Percentiles rank a stretch among this genome's conserved stretches.
phyloP scores from a whole-genome alignment of 2,113 vertebrate species.

The Ovibos moschatus region DNA sequence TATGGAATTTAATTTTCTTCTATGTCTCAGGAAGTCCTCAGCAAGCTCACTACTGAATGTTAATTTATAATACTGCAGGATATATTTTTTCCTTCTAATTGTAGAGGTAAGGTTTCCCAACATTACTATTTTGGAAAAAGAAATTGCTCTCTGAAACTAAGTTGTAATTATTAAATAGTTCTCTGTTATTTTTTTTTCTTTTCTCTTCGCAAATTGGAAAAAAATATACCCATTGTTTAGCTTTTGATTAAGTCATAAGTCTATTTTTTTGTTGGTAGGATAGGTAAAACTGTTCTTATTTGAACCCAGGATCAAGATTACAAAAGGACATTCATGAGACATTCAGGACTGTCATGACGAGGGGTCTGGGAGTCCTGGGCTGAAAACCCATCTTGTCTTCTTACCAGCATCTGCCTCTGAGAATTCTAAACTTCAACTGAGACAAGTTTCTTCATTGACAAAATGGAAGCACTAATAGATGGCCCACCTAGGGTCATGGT shows the following conservation, averaged over 20 bases:
- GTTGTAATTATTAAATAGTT: neutral
- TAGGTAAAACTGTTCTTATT: neutral
- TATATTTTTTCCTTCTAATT: neutral
- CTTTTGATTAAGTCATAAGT: neutral
- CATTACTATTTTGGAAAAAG: neutral
- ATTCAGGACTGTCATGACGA: neutral
- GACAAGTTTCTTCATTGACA: neutral
- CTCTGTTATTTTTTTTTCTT: neutral
- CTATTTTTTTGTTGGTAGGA: neutral
- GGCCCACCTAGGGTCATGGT: neutral
- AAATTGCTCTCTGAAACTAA: neutral
- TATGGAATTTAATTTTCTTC: neutral
- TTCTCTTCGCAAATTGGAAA: neutral
- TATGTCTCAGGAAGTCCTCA: neutral
- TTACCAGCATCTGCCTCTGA: neutral
- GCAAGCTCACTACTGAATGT: neutral
- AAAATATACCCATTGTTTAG: neutral
- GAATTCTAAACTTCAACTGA: neutral
- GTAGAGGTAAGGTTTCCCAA: neutral
- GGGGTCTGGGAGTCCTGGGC: neutral
- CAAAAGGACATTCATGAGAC: neutral
- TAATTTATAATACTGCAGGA: neutral
- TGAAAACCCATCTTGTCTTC: neutral
- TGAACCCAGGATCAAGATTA: neutral
- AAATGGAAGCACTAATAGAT: neutral